Base-by-base conservation (phyloP, 2,797 vertebrate species). In the Pantherophis alleghaniensis region DNA sequence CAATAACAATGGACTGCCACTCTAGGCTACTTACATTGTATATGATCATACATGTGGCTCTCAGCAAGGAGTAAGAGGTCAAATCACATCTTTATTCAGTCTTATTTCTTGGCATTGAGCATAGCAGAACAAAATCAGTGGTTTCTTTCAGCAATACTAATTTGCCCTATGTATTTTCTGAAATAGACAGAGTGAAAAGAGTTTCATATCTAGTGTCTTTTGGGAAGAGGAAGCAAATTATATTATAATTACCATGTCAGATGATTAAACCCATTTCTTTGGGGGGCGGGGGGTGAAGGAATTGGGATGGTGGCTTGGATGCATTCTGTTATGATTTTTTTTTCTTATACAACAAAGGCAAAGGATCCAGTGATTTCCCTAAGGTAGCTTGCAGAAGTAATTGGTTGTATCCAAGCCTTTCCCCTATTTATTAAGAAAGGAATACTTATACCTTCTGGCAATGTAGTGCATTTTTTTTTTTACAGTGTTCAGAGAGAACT, bases 51-150 rank as follows among this genome's bases (percentile, higher is more conserved):
- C 91, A 7, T 1, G n/a, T 37, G 92, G 94, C 94, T 94, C 14
- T 61, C 47, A 95, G 92, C 92, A 87, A 96, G 93, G 74, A 95
- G 90, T 57, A 55, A 74, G 91, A 66, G 59, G 42, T 42, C 18
- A 24, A 94, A 87, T 51, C 90, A 16, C 22, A 0, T 83, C 60
- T 88, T 90, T 88, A 28, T 55, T 51, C 14, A 0, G 14, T 0
- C 20, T 87, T n/a, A 24, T 91, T 94, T 93, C 47, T 86, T 55
- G 24, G 26, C 14, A 90, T 89, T 24, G 89, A 14, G n/a, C 89
- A 91, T 55, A 94, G 89, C 91, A 92, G 55, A 93, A 18, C 22
- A 47, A 22, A 86, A 86, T 9, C 2, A 56, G 2, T 0, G 2
- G n/a, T 93, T 91, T 92, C 42, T 95, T 32, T 90, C 66, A 91